These are phyloP conservation scores for Cosmia pyralina DNA, from an alignment of 2,888 invertebrate genomes.

Conservation along the genomic window DNA sequence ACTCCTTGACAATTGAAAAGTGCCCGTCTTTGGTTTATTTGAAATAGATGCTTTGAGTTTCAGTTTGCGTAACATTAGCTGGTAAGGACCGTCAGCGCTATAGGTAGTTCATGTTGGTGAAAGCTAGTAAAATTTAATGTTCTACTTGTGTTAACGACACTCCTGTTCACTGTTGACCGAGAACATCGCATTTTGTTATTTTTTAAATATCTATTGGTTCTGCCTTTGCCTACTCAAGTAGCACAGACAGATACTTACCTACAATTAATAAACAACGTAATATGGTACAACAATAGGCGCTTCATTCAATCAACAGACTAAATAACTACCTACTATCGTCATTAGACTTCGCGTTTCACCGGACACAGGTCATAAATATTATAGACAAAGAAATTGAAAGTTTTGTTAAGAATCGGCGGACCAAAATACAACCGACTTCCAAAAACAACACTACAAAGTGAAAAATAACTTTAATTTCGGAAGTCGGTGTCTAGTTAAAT, in stretches of 20 bases:
- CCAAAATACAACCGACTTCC: no score
- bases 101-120: neutral
- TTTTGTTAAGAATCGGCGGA: no score
- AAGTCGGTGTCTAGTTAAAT: no score
- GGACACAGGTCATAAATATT: neutral
- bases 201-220: neutral
- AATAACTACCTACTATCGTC: constrained; percentile 4
- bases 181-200: neutral
- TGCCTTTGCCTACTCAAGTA: neutral
- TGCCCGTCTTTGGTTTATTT: no score
- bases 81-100: no score
- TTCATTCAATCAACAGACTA: constrained; percentile 5
- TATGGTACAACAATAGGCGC: constrained; percentile 10
- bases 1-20: no score
- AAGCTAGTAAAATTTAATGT: neutral
- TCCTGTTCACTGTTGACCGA: no score
- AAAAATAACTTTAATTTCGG: no score
- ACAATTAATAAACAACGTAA: neutral
- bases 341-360: neutral
- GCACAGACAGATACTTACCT: neutral
- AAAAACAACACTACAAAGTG: no score
- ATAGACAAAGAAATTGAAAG: neutral
- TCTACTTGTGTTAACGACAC: neutral
- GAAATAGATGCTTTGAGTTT: no score
- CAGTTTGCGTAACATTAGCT: no score